Conservation (phyloP, 2,113 vertebrate genomes). For the Nanorana parkeri region DNA sequence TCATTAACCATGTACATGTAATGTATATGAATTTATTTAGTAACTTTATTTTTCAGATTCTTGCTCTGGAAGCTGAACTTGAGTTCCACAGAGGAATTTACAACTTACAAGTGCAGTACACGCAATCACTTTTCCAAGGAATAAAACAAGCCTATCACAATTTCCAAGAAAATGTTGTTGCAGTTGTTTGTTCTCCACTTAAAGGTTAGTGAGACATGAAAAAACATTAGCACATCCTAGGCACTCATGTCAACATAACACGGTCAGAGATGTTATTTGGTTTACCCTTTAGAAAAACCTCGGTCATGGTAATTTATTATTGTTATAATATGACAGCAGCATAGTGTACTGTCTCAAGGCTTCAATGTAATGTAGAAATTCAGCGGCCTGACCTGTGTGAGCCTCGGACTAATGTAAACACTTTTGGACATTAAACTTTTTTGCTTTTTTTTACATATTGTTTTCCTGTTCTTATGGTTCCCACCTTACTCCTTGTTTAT, state of each 20-base stretch:
- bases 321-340: background rate
- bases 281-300: constrained; percentile 14
- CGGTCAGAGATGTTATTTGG: constrained; percentile 10
- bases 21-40: background rate
- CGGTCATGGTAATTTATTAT: background rate
- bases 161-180: constrained; percentile 67
- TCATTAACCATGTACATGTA: too few species aligned
- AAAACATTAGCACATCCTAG: constrained; percentile 6
- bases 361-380: too few species aligned
- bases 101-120: constrained; percentile 63
- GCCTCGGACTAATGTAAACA: background rate
- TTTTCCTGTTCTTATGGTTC: too few species aligned
- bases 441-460: too few species aligned
- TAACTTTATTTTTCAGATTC: constrained; percentile 54
- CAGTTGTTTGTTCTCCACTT: constrained; percentile 62
- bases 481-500: too few species aligned
- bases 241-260: constrained; percentile 1
- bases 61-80: constrained; percentile 64
- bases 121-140: constrained; percentile 61
- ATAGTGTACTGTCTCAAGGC: background rate
- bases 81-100: constrained; percentile 65
- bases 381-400: background rate
- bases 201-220: constrained; percentile 59
- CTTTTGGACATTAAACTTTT: background rate
- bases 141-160: constrained; percentile 64